Percentiles rank a stretch among this genome's conserved stretches.
phyloP scores from a whole-genome alignment of 2,797 vertebrate genomes.

The Vespertilio murinus region DNA sequence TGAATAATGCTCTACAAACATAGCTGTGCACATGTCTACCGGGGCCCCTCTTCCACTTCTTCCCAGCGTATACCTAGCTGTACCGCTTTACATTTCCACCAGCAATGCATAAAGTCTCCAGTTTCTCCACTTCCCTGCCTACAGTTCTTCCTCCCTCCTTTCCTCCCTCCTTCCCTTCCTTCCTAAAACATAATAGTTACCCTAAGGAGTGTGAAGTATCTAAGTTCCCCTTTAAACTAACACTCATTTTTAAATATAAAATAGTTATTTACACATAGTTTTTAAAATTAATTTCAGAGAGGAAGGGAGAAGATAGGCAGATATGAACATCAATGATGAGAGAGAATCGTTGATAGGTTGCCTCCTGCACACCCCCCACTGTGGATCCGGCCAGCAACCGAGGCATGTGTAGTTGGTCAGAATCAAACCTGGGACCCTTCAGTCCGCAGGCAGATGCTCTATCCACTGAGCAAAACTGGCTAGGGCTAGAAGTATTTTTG shows the following conservation, averaged over 20 bases:
- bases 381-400: no score
- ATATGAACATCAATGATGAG: no score
- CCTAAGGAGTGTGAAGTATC: background rate
- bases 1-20: background rate
- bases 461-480: no score
- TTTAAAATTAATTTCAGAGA: no score
- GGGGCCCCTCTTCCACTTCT: background rate
- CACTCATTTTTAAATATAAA: background rate
- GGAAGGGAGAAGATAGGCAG: no score
- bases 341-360: no score
- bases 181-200: background rate
- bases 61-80: background rate
- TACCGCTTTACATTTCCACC: background rate
- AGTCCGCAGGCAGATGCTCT: no score
- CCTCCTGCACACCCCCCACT: no score
- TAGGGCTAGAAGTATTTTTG: background rate
- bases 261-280: background rate
- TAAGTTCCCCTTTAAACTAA: background rate
- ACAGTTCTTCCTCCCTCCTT: background rate
- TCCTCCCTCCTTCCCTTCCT: background rate
- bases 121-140: background rate
- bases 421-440: no score
- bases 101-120: background rate
- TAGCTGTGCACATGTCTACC: background rate
- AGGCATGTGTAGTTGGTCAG: no score